phyloP scores from a whole-genome alignment of 2,888 invertebrate species.

The Hydropsyche betteni region DNA sequence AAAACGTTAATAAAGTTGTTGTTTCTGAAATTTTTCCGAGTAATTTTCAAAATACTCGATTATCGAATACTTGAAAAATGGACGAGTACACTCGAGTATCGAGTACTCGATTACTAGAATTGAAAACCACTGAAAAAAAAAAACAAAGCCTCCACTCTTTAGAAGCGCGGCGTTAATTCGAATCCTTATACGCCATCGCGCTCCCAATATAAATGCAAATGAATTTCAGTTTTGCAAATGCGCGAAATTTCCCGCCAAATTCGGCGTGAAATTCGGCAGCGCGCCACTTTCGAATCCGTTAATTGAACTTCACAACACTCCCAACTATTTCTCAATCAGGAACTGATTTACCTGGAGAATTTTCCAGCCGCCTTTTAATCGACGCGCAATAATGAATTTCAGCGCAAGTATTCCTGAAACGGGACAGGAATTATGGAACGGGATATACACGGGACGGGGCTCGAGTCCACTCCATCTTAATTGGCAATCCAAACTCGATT shows the following conservation, averaged over 20 bases:
- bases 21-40: too few relatives aligned
- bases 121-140: too few relatives aligned
- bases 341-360: slow-evolving; percentile 38
- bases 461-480: slow-evolving; percentile 45
- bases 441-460: background rate
- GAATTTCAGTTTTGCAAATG: slow-evolving; percentile 4
- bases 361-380: slow-evolving; percentile 38
- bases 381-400: slow-evolving; percentile 43
- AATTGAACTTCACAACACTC: slow-evolving; percentile 31
- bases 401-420: slow-evolving; percentile 9
- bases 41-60: too few relatives aligned
- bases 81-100: too few relatives aligned
- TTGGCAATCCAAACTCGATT: slow-evolving; percentile 49
- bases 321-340: slow-evolving; percentile 36
- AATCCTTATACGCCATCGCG: background rate
- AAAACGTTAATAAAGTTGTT: too few relatives aligned
- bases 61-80: too few relatives aligned
- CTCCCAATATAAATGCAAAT: slow-evolving; percentile 27
- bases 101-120: too few relatives aligned
- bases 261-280: background rate
- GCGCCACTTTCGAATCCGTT: slow-evolving; percentile 11
- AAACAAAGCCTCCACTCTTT: too few relatives aligned
- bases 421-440: background rate
- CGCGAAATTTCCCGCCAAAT: background rate
- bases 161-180: background rate